Conservation (phyloP, 2,888 invertebrate species). For the Deilephila elpenor region DNA sequence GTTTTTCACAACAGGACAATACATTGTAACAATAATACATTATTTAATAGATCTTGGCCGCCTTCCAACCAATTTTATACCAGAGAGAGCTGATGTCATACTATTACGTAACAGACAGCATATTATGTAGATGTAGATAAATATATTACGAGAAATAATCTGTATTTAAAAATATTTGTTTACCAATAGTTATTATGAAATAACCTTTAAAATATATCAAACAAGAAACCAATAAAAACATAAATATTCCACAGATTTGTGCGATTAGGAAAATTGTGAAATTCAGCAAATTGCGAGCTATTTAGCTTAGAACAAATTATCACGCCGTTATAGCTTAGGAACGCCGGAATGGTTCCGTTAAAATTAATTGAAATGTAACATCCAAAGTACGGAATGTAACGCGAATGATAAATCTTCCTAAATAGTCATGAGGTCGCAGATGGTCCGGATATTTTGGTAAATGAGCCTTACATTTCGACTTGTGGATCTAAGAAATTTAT, state of each 20-base stretch:
- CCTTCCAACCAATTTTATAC: no score
- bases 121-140: no score
- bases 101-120: no score
- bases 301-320: conserved; percentile 24
- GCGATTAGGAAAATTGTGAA: conserved; percentile 3
- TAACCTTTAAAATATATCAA: not conserved
- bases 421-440: conserved; percentile 74
- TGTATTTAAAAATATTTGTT: no score
- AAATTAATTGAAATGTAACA: conserved; percentile 47
- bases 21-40: no score
- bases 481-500: conserved; percentile 53
- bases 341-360: conserved; percentile 16
- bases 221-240: not conserved
- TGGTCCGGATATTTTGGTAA: conserved; percentile 78
- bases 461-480: conserved; percentile 71
- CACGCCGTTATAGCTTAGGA: conserved; percentile 13
- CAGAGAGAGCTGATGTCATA: no score
- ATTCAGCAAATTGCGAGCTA: conserved; percentile 12
- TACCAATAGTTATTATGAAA: no score
- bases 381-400: conserved; percentile 43
- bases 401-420: conserved; percentile 70
- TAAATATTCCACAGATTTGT: not conserved
- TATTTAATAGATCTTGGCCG: no score
- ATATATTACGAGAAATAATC: no score
- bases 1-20: no score